Conservation (phyloP, 2,888 invertebrate species). For the Drosophila parthenogenetica region DNA sequence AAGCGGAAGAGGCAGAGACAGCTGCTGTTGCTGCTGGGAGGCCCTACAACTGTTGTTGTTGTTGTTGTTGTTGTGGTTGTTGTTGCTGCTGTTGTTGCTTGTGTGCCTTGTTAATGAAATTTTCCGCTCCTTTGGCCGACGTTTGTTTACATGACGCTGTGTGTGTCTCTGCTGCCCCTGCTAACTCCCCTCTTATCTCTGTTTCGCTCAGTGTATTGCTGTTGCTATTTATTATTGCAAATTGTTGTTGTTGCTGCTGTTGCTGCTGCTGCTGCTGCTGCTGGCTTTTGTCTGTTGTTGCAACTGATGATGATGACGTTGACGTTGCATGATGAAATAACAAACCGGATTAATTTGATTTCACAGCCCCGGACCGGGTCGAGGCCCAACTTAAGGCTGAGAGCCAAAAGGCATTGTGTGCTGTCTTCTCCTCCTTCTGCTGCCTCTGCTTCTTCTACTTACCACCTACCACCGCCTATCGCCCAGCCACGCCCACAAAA, state of each 20-base stretch:
- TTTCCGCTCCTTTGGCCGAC: conserved; percentile 77
- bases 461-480: not conserved
- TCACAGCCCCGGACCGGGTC: conserved; percentile 47
- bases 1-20: not conserved
- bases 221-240: conserved; percentile 77
- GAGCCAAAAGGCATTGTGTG: conserved; percentile 28
- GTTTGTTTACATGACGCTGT: conserved; percentile 60
- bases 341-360: conserved; percentile 83
- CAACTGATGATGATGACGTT: conserved; percentile 75
- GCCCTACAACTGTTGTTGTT: conserved; percentile 34
- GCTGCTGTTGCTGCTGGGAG: conserved; percentile 21
- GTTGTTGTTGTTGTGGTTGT: conserved; percentile 21
- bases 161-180: conserved; percentile 20
- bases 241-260: conserved; percentile 67
- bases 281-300: conserved; percentile 78
- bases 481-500: conserved; percentile 7
- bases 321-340: conserved; percentile 82
- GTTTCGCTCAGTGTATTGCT: conserved; percentile 19
- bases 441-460: not conserved
- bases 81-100: conserved; percentile 39
- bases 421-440: conserved; percentile 10
- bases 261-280: conserved; percentile 47
- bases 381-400: conserved; percentile 23
- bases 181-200: conserved; percentile 20
- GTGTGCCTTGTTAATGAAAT: conserved; percentile 79